Evolutionary conservation across 2,797 vertebrate genomes (phyloP), one percentile per base, ranked within the genome.

Genomic region (Gallinago solitaria): DNA sequence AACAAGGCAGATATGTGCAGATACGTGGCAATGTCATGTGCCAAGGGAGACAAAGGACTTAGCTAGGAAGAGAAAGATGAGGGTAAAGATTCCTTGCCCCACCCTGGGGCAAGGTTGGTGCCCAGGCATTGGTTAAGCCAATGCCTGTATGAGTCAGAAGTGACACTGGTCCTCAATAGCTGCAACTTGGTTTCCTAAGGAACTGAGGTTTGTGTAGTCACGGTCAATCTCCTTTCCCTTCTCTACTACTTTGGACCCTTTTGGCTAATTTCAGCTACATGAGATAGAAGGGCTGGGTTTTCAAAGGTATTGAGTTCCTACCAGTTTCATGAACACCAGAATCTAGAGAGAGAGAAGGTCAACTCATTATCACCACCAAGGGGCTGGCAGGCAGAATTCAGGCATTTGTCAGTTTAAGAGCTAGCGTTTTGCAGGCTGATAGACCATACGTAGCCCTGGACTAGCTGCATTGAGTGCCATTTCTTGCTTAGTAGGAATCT

Each of bases 1-100:
- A 12, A 54, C 18, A 47, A 48, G 32, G 48, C 53, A 76, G 53
- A 41, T 3, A 1, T 43, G n/a, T 64, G 59, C 28, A 81, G 85
- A 2, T 4, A 6, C 6, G 10, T 12, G 51, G 33, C 41, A 48
- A 11, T n/a, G 33, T 37, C 73, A 67, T 0, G 0, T 35, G 43
- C 39, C 77, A n/a, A 16, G 78, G 59, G 50, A 64, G 45, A 53
- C 32, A 12, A 3, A 13, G 50, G 61, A 48, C 80, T 61, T 39
- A 68, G 54, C 57, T 48, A 48, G 60, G 50, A 64, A 37, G 11
- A 24, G 28, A 35, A 16, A 32, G 50, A 11, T 37, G 47, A 54
- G 30, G 30, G 41, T 2, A 9, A 32, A 79, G 28, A 78, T 39
- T 23, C 35, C 39, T 39, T 27, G 15, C 28, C 9, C 32, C 35